These are phyloP conservation scores for Ascidia mentula DNA, from an alignment of 23 tunicate genomes.

Conservation along the genomic window DNA sequence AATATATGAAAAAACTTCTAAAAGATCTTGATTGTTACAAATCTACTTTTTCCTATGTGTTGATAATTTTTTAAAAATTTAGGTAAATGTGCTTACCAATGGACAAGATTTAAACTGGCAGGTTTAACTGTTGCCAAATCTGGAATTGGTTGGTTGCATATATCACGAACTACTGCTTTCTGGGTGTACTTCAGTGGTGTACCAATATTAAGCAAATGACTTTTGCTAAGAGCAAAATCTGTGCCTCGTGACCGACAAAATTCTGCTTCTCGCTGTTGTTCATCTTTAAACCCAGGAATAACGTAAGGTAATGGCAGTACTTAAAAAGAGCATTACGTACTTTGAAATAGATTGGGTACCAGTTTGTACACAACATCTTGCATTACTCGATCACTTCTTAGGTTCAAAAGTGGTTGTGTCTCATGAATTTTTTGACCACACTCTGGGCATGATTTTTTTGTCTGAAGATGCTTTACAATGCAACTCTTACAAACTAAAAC, in stretches of 20 bases:
- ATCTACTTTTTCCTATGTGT: too few relatives aligned
- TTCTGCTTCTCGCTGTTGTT: conserved; percentile 83
- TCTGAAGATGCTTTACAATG: conserved; percentile 90
- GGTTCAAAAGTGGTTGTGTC: conserved; percentile 71
- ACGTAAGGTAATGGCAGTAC: conserved; percentile 10
- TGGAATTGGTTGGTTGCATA: conserved; percentile 34
- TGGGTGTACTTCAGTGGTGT: conserved; percentile 82
- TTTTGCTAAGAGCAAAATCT: conserved; percentile 69
- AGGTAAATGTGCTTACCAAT: too few relatives aligned
- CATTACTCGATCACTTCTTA: conserved; percentile 82
- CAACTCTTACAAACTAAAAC: conserved; percentile 81
- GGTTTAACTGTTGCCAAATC: conserved; percentile 33
- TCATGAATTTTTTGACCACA: conserved; percentile 83
- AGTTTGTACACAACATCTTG: conserved; percentile 92
- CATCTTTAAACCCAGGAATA: neutral
- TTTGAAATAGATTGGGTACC: conserved; percentile 79
- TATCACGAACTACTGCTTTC: conserved; percentile 59
- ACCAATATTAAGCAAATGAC: conserved; percentile 85
- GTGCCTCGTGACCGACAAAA: conserved; percentile 73
- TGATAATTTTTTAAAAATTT: too few relatives aligned
- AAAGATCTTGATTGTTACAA: too few relatives aligned
- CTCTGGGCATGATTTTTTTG: conserved; percentile 82
- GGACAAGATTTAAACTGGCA: conserved; percentile 41
- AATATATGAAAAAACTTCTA: too few relatives aligned
- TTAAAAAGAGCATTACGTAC: neutral